Conservation (phyloP, 2,888 invertebrate genomes). For the Trachelus troglodyta region DNA sequence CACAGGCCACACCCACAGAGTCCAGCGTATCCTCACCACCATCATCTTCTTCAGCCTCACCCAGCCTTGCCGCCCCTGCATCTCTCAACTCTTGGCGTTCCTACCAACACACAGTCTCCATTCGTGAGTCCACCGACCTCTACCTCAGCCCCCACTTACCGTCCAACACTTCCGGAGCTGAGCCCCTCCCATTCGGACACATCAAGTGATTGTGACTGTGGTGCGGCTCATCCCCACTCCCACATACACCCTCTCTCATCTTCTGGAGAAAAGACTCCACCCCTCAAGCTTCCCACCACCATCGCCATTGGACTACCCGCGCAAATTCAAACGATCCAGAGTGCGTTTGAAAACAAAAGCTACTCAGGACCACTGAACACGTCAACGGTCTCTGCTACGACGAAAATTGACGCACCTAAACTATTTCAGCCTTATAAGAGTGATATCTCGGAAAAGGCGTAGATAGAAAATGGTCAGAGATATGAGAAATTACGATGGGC, state of each 20-base stretch:
- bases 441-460: constrained; percentile 63
- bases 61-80: constrained; percentile 41
- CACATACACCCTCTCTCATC: constrained; percentile 25
- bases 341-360: constrained; percentile 31
- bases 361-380: constrained; percentile 19
- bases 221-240: constrained; percentile 16
- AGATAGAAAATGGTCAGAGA: constrained; percentile 8
- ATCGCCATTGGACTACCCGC: constrained; percentile 44
- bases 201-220: constrained; percentile 57
- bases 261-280: constrained; percentile 27
- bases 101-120: constrained; percentile 40
- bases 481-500: neutral
- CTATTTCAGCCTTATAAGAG: constrained; percentile 83
- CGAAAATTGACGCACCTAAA: constrained; percentile 69
- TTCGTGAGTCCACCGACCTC: constrained; percentile 44
- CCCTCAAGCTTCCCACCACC: constrained; percentile 40
- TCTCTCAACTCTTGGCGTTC: constrained; percentile 47
- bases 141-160: constrained; percentile 43
- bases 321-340: constrained; percentile 23
- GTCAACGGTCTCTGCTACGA: constrained; percentile 54
- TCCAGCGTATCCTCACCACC: constrained; percentile 51
- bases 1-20: constrained; percentile 69
- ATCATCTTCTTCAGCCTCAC: constrained; percentile 35
- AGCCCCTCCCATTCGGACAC: constrained; percentile 56
- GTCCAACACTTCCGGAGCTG: constrained; percentile 61